Conservation (phyloP, 2,797 vertebrate species). For the Halcyon chelicuti region DNA sequence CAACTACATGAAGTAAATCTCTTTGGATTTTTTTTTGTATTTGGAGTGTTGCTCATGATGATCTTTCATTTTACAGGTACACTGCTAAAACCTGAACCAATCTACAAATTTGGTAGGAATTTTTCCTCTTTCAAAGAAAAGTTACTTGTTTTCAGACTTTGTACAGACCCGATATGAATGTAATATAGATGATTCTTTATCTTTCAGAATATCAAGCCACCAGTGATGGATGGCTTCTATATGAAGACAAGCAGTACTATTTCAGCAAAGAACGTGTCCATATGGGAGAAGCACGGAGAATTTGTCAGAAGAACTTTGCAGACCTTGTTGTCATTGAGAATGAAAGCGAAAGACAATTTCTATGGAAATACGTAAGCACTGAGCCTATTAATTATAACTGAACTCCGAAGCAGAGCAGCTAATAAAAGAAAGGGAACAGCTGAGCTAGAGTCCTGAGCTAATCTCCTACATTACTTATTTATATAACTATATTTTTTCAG, state of each 20-base stretch:
- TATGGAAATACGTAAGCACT: conserved; percentile 88
- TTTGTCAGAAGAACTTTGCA: conserved; percentile 87
- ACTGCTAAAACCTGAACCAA: conserved; percentile 77
- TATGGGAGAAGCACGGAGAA: conserved; percentile 85
- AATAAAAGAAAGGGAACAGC: background rate
- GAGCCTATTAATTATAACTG: background rate
- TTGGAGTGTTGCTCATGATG: background rate
- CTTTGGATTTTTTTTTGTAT: background rate
- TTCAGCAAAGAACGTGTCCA: conserved; percentile 80
- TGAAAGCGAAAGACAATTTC: conserved; percentile 87
- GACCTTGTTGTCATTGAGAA: conserved; percentile 87
- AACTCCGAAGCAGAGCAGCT: background rate
- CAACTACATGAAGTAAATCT: background rate
- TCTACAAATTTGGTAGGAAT: conserved; percentile 82
- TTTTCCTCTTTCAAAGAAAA: background rate
- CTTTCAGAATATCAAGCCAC: conserved; percentile 82
- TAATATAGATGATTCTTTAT: background rate
- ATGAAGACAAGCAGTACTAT: conserved; percentile 88
- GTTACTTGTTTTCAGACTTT: background rate
- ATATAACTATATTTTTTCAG: background rate
- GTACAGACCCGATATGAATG: background rate
- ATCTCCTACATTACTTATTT: background rate
- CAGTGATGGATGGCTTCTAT: conserved; percentile 88
- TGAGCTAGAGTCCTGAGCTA: background rate
- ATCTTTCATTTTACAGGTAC: conserved; percentile 78